Percentiles rank a stretch among this genome's conserved stretches.
phyloP scores from a whole-genome alignment of 37 sponge, comb jelly and placozoan genomes.

The Cladorhizidae sp. region DNA sequence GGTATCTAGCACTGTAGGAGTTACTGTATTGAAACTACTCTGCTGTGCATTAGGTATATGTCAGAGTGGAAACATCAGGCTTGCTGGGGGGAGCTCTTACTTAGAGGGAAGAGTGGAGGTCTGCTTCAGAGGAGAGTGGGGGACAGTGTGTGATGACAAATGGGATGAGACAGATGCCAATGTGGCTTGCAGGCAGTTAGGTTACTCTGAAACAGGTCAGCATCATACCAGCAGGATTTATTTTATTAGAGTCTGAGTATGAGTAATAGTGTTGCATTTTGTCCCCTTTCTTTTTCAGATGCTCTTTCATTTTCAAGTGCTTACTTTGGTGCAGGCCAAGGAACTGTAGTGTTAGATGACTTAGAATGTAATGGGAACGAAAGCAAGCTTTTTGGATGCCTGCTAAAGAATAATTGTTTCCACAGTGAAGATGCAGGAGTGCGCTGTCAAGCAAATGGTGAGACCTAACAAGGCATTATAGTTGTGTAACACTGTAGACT shows the following conservation, averaged over 20 bases:
- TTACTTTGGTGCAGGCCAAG: too few species aligned
- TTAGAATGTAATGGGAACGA: slow-evolving; percentile 7
- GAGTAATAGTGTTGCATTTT: too few species aligned
- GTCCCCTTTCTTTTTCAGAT: too few species aligned
- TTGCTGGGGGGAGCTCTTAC: slow-evolving; percentile 2
- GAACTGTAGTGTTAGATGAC: slow-evolving; percentile 1
- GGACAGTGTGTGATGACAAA: too few species aligned
- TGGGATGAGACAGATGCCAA: not conserved
- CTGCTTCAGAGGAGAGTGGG: not conserved
- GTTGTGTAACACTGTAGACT: not conserved
- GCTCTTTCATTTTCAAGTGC: too few species aligned
- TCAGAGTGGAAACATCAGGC: not conserved
- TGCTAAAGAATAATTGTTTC: not conserved
- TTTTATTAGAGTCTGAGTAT: too few species aligned
- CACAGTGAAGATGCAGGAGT: slow-evolving; percentile 17
- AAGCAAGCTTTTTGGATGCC: not conserved
- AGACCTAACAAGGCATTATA: not conserved
- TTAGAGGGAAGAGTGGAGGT: slow-evolving; percentile 6
- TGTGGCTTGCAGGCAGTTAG: slow-evolving; percentile 15
- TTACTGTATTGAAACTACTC: not conserved
- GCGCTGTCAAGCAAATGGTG: not conserved
- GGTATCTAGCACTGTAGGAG: too few species aligned
- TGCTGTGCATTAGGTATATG: not conserved
- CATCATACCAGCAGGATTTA: too few species aligned
- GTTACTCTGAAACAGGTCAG: too few species aligned